These are phyloP conservation scores for Drosophila trapezifrons DNA, from an alignment of 1,140 invertebrate genomes.

Conservation along the genomic window DNA sequence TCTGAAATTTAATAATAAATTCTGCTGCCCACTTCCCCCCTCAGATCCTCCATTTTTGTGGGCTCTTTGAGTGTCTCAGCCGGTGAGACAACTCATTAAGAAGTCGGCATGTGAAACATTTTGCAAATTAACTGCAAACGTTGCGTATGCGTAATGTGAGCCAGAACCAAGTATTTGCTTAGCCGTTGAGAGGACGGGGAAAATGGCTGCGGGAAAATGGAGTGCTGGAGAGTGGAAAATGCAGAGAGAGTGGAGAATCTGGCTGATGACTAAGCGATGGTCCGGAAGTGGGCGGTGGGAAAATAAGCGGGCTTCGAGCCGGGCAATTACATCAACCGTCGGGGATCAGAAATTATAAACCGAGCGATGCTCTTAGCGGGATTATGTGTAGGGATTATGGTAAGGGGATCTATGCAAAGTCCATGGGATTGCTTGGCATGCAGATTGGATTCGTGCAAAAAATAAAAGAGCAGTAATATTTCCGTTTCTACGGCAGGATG, in stretches of 20 bases:
- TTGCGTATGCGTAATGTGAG: slow-evolving; percentile 70
- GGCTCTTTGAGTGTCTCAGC: slow-evolving; percentile 41
- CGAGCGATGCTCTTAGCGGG: slow-evolving; percentile 37
- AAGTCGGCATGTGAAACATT: slow-evolving; percentile 72
- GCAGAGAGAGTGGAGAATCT: slow-evolving; percentile 6
- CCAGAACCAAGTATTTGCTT: slow-evolving; percentile 67
- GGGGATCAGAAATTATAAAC: slow-evolving; percentile 34
- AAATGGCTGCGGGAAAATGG: slow-evolving; percentile 14
- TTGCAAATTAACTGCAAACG: slow-evolving; percentile 80
- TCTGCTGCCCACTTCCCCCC: slow-evolving; percentile 2
- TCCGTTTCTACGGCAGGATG: neutral
- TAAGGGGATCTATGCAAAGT: neutral
- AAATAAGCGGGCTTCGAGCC: slow-evolving; percentile 8
- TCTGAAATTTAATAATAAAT: slow-evolving; percentile 55
- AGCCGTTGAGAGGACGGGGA: slow-evolving; percentile 23
- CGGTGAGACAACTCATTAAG: slow-evolving; percentile 72
- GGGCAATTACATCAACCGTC: slow-evolving; percentile 35
- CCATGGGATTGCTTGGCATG: neutral
- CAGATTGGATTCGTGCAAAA: neutral
- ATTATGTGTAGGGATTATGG: slow-evolving; percentile 30
- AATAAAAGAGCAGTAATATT: too few relatives aligned
- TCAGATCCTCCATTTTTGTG: slow-evolving; percentile 18
- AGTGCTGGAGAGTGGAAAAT: slow-evolving; percentile 17
- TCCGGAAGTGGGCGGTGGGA: slow-evolving; percentile 19
- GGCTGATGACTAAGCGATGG: slow-evolving; percentile 47